Conservation (phyloP, 2,113 vertebrate species). For the Carlito syrichta region DNA sequence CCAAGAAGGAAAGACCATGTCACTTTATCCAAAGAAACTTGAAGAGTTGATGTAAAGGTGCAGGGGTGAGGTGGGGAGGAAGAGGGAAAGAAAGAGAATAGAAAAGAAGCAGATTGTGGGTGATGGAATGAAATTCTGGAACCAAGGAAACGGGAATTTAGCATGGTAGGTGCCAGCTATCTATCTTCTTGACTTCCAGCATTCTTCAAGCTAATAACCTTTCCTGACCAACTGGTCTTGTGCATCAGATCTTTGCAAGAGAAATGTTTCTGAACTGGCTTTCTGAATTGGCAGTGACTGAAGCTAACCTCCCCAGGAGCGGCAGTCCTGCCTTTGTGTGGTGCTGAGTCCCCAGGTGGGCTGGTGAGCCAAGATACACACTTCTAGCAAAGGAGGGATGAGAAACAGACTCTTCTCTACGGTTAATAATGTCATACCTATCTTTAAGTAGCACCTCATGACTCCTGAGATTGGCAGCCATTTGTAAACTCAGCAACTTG, state of each 20-base stretch:
- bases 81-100: not conserved
- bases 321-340: too few relatives aligned
- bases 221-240: not conserved
- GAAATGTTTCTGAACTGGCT: not conserved
- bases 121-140: not conserved
- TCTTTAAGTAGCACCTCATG: conserved; percentile 28
- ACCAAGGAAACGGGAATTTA: not conserved
- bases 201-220: not conserved
- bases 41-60: not conserved
- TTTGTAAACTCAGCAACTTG: not conserved
- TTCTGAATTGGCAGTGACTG: not conserved
- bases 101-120: not conserved
- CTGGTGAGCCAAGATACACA: accelerated
- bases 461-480: not conserved
- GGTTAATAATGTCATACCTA: not conserved
- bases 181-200: not conserved
- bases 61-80: not conserved
- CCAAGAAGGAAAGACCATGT: not conserved
- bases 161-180: not conserved
- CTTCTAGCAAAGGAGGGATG: not conserved
- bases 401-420: not conserved
- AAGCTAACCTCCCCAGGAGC: not conserved
- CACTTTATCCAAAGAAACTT: not conserved
- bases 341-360: accelerated
- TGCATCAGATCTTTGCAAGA: not conserved